Base-by-base conservation (phyloP, 2,113 vertebrate species). In the Centropristis striata region DNA sequence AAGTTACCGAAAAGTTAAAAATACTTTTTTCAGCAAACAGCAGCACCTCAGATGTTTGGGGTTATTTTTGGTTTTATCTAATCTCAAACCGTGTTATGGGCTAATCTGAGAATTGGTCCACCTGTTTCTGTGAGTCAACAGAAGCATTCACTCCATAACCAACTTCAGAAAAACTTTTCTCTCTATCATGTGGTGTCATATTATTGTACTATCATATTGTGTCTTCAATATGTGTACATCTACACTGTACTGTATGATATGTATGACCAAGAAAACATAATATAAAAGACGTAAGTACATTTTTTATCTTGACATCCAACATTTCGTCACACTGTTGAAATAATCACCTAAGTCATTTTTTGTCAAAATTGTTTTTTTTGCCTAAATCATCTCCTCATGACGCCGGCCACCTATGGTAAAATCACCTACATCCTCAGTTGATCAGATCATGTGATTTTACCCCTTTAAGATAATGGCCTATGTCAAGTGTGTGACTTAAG, bases 111-210 rank as follows among this genome's bases (percentile, higher is more conserved):
- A 88, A 86, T 13, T 4, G 20, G 16, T 12, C 72, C 83, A 86
- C 23, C 80, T 86, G 86, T 54, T 64, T 65, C 21, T 16, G 15
- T 58, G n/a, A 77, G 21, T 57, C 80, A 79, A 68, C 21, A 72
- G 37, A 42, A 16, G 8, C 5, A 6, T 53, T 4, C 16, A 1
- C 8, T 27, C 68, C 23, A 28, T 10, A 21, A 13, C 7, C 13
- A 8, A 14, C 36, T 46, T 68, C 1, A 27, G 8, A 27, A 14
- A 25, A 21, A 55, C 14, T n/a, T 20, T 18, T 50, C 10, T 37
- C 49, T 65, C 13, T n/a, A 37, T 28, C 9, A 11, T 12, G 1
- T 36, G 12, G 47, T n/a, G n/a, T n/a, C n/a, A n/a, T n/a, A n/a
- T n/a, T n/a, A n/a, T n/a, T n/a, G n/a, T n/a, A n/a, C n/a, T n/a